These are phyloP conservation scores for Aselliscus stoliczkanus DNA, from an alignment of 2,797 vertebrate species.

Conservation along the genomic window DNA sequence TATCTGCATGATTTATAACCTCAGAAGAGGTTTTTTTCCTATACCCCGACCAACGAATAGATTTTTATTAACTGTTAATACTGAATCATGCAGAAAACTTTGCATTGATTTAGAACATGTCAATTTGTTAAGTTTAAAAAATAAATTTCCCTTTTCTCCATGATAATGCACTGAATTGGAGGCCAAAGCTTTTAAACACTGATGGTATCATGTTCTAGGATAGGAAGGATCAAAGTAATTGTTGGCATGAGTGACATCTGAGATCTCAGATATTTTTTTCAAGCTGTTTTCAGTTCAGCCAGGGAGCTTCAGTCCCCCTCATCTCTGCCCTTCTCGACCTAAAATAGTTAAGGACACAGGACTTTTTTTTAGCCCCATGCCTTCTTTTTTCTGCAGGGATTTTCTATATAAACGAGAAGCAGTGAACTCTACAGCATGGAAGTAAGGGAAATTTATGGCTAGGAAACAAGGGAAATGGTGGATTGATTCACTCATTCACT, in stretches of 20 bases:
- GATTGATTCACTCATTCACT: neutral
- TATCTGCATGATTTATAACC: slow-evolving; percentile 47
- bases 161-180: slow-evolving; percentile 11
- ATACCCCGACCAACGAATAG: slow-evolving; percentile 53
- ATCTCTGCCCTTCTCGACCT: neutral
- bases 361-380: neutral
- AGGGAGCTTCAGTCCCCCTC: neutral
- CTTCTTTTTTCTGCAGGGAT: neutral
- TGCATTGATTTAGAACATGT: slow-evolving; percentile 57
- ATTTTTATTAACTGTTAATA: slow-evolving; percentile 77
- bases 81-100: slow-evolving; percentile 70
- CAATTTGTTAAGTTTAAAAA: slow-evolving; percentile 53
- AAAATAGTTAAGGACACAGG: neutral
- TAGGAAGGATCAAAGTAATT: neutral
- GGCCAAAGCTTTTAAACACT: slow-evolving; percentile 35
- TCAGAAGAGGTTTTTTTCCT: slow-evolving; percentile 48
- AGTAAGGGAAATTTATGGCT: neutral
- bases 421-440: neutral
- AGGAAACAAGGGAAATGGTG: neutral
- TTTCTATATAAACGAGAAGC: neutral
- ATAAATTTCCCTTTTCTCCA: slow-evolving; percentile 45
- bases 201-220: slow-evolving; percentile 40
- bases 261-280: neutral
- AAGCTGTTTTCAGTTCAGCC: neutral
- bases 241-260: neutral